These are phyloP conservation scores for Bembecia ichneumoniformis DNA, from an alignment of 2,888 invertebrate genomes.

Conservation along the genomic window DNA sequence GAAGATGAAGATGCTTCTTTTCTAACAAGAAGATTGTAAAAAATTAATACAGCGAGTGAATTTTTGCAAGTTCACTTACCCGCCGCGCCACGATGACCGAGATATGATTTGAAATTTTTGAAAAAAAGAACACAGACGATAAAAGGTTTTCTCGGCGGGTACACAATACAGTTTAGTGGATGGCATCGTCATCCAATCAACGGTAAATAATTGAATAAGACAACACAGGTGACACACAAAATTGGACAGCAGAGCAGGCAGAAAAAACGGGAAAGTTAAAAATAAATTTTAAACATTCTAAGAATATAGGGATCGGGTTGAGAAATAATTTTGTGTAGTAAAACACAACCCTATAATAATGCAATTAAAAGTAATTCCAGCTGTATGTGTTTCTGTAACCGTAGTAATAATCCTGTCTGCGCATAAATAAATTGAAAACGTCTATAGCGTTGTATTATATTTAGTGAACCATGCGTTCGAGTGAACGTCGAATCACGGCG, in stretches of 20 bases:
- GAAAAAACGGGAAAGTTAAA: constrained; percentile 5
- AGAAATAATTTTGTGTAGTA: not conserved
- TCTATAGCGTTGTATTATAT: constrained; percentile 25
- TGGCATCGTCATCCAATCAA: constrained; percentile 38
- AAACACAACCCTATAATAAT: not conserved
- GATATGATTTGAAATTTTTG: constrained; percentile 42
- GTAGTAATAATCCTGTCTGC: not conserved
- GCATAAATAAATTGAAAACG: constrained; percentile 15
- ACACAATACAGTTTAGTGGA: constrained; percentile 36
- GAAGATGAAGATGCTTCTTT: constrained; percentile 17
- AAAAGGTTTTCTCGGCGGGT: constrained; percentile 28
- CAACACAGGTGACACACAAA: constrained; percentile 15
- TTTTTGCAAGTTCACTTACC: constrained; percentile 34
- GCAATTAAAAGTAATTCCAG: not conserved
- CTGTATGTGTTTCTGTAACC: not conserved
- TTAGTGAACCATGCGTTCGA: constrained; percentile 29
- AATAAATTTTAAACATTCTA: not conserved
- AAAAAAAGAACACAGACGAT: constrained; percentile 38
- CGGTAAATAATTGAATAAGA: constrained; percentile 38
- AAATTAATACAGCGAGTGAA: constrained; percentile 38
- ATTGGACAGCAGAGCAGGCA: constrained; percentile 4
- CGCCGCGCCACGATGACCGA: constrained; percentile 35
- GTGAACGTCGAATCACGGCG: constrained; percentile 33
- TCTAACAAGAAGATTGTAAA: constrained; percentile 19
- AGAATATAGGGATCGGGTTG: constrained; percentile 3